A percentile compares a stretch with the other conserved stretches of the same genome.
Evolutionary conservation across 2,113 vertebrate genomes (phyloP).

Genomic region (Charadrius vociferus): DNA sequence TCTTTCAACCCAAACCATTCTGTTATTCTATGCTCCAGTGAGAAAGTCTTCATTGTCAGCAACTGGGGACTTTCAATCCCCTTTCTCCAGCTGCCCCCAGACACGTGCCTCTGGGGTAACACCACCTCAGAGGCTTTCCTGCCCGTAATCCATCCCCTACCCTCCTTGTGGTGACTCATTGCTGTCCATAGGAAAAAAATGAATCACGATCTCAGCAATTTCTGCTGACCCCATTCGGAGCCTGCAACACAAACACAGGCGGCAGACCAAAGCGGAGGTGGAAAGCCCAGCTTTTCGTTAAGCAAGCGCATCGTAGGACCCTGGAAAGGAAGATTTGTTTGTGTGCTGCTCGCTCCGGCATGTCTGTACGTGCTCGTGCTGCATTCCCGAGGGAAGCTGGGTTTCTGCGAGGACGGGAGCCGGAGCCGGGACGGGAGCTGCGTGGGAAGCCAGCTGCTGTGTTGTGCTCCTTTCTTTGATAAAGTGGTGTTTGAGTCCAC

Average conservation of each 20-base stretch:
- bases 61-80: background rate
- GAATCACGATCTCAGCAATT: background rate
- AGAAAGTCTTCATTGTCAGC: background rate
- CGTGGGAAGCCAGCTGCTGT: slow-evolving; percentile 11
- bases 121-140: background rate
- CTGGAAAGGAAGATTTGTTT: background rate
- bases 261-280: background rate
- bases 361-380: background rate
- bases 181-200: background rate
- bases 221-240: background rate
- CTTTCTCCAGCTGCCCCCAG: background rate
- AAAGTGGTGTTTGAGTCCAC: background rate
- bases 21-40: background rate
- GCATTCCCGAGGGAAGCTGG: background rate
- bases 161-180: background rate
- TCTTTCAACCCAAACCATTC: too few species aligned
- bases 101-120: background rate
- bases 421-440: background rate
- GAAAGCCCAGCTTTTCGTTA: background rate
- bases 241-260: background rate
- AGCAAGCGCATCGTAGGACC: background rate
- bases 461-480: background rate
- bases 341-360: background rate
- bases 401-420: background rate
- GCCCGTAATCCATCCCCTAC: background rate